Percentiles rank a stretch among this genome's conserved stretches.
These are phyloP conservation scores for Spondyliosoma cantharus DNA, from an alignment of 2,797 vertebrate species.

Conservation along the genomic window DNA sequence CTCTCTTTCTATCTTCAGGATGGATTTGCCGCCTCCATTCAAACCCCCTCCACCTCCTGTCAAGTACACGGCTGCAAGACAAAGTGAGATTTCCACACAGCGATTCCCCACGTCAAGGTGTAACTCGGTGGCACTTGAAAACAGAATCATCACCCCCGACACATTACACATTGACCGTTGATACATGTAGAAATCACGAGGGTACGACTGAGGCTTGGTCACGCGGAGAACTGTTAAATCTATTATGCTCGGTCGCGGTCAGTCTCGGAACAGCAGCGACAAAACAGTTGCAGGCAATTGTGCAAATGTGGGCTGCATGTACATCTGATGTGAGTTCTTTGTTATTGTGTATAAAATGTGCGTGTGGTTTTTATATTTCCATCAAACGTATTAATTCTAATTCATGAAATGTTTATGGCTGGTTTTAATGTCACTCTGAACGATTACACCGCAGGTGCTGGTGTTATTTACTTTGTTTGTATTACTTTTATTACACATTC, in stretches of 20 bases:
- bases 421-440: background rate
- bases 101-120: constrained; percentile 51
- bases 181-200: background rate
- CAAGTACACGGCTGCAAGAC: constrained; percentile 73
- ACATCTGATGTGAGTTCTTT: background rate
- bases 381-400: background rate
- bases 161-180: too few relatives aligned
- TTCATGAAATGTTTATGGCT: background rate
- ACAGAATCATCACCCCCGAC: too few relatives aligned
- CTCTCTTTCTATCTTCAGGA: constrained; percentile 55
- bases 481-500: background rate
- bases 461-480: constrained; percentile 2
- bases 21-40: constrained; percentile 80
- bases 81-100: constrained; percentile 26
- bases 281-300: constrained; percentile 4
- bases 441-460: background rate
- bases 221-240: background rate
- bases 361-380: background rate
- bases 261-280: background rate
- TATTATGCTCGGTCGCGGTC: constrained; percentile 7
- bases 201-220: background rate
- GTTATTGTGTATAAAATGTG: background rate
- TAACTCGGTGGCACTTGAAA: constrained; percentile 14
- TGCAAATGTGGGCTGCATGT: constrained; percentile 1
- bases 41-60: constrained; percentile 84